A percentile compares a stretch with the other conserved stretches of the same genome.
These are phyloP conservation scores for Lophotis ruficrista DNA, from an alignment of 2,113 vertebrate genomes.

Conservation along the genomic window DNA sequence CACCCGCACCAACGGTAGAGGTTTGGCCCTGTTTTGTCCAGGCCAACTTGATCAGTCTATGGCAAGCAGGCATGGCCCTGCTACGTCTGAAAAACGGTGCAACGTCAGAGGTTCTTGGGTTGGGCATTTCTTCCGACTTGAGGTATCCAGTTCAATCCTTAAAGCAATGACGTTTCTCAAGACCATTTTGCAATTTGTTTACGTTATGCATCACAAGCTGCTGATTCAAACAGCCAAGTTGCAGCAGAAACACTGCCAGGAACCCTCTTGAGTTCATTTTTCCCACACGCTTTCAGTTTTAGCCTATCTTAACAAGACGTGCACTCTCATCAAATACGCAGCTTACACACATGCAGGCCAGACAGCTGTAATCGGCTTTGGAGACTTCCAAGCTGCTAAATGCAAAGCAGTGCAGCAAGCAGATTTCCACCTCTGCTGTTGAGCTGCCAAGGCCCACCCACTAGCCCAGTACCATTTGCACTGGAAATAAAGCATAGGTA, in stretches of 20 bases:
- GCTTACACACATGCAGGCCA: background rate
- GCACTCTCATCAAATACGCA: background rate
- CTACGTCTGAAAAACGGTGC: background rate
- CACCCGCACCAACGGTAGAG: accelerated
- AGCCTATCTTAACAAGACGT: background rate
- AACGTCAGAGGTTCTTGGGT: background rate
- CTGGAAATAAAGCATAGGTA: background rate
- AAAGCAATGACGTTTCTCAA: background rate
- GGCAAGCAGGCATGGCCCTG: background rate
- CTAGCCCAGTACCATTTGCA: background rate
- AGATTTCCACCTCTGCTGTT: background rate
- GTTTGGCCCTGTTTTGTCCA: background rate
- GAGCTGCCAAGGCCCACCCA: background rate
- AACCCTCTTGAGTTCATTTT: background rate
- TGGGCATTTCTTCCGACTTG: background rate
- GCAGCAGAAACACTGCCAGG: background rate
- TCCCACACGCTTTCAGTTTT: background rate
- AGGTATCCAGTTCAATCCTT: background rate
- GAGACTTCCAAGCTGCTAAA: background rate
- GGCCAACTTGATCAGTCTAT: background rate
- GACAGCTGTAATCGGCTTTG: background rate
- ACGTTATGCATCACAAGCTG: background rate
- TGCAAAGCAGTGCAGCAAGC: background rate
- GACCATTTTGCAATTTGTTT: background rate
- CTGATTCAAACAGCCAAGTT: background rate